Percentiles rank a stretch among this genome's conserved stretches.
These are phyloP conservation scores for Spodoptera litura DNA, from an alignment of 1,140 invertebrate species.

Conservation along the genomic window DNA sequence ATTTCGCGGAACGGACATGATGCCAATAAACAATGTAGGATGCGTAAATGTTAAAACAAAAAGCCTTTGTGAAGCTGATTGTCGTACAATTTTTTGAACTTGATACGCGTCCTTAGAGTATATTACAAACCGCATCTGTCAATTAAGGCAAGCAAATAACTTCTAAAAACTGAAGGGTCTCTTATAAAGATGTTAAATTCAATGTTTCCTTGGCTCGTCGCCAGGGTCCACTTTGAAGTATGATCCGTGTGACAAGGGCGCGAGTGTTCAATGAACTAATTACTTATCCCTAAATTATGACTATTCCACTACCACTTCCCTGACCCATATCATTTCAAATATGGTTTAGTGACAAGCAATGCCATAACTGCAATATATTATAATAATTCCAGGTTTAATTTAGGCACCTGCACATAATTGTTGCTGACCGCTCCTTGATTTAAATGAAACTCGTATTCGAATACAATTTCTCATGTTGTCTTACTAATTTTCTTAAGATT, in stretches of 20 bases:
- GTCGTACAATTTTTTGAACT: not conserved
- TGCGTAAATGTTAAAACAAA: not conserved
- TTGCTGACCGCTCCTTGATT: too few relatives aligned
- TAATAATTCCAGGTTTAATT: too few relatives aligned
- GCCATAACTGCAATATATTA: too few relatives aligned
- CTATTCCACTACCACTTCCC: too few relatives aligned
- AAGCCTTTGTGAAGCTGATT: not conserved
- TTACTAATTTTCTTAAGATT: too few relatives aligned
- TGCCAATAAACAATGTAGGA: not conserved
- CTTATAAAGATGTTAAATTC: not conserved
- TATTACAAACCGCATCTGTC: too few relatives aligned
- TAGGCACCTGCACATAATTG: too few relatives aligned
- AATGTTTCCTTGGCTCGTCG: not conserved
- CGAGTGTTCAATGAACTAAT: not conserved
- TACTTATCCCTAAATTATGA: not conserved
- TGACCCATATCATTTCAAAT: too few relatives aligned
- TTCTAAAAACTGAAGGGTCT: not conserved
- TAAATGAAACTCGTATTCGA: too few relatives aligned
- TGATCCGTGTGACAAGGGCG: slow-evolving; percentile 9
- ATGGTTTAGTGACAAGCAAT: too few relatives aligned
- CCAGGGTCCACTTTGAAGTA: slow-evolving; percentile 5
- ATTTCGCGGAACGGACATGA: slow-evolving; percentile 21
- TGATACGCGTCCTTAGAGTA: not conserved
- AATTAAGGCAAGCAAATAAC: too few relatives aligned
- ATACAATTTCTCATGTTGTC: too few relatives aligned